Percentiles rank a stretch among this genome's conserved stretches.
Conservation (phyloP, 2,888 invertebrate genomes). For the Elmis aenea region DNA sequence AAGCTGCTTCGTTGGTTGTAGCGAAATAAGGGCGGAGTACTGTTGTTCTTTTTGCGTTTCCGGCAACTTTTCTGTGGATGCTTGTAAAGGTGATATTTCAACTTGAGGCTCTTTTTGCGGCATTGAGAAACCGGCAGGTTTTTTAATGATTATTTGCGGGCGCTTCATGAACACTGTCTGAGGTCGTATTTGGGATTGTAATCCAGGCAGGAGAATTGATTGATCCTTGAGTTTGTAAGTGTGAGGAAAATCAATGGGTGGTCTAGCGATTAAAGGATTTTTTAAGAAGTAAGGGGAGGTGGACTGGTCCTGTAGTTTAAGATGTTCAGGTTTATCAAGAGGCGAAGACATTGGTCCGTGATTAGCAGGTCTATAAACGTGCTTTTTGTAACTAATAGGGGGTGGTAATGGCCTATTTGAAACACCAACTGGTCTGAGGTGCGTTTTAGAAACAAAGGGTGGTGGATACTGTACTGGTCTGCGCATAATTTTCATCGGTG, state of each 20-base stretch:
- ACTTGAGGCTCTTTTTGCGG: slow-evolving; percentile 23
- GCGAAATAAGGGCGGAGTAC: slow-evolving; percentile 12
- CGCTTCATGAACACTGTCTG: slow-evolving; percentile 6
- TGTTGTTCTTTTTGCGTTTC: slow-evolving; percentile 28
- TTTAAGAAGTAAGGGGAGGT: too few species aligned
- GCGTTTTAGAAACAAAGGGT: too few species aligned
- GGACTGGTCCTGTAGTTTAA: too few species aligned
- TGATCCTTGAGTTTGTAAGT: slow-evolving; percentile 13
- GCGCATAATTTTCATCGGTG: too few species aligned
- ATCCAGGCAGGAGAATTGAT: background rate
- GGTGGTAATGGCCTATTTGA: too few species aligned
- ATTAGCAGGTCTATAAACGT: too few species aligned
- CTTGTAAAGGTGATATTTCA: slow-evolving; percentile 39
- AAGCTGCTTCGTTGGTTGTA: slow-evolving; percentile 13
- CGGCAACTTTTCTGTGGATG: slow-evolving; percentile 38
- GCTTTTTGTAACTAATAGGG: too few species aligned
- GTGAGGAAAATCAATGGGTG: slow-evolving; percentile 3
- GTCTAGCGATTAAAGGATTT: too few species aligned
- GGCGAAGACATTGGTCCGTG: too few species aligned
- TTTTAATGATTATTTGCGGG: background rate
- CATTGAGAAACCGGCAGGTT: background rate
- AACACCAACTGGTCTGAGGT: too few species aligned
- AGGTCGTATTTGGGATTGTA: slow-evolving; percentile 10
- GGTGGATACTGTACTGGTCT: too few species aligned
- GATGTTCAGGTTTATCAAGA: too few species aligned